Evolutionary conservation across 2,113 vertebrate species (phyloP), one percentile per base, ranked within the genome.

Genomic region (Oryzias javanicus): DNA sequence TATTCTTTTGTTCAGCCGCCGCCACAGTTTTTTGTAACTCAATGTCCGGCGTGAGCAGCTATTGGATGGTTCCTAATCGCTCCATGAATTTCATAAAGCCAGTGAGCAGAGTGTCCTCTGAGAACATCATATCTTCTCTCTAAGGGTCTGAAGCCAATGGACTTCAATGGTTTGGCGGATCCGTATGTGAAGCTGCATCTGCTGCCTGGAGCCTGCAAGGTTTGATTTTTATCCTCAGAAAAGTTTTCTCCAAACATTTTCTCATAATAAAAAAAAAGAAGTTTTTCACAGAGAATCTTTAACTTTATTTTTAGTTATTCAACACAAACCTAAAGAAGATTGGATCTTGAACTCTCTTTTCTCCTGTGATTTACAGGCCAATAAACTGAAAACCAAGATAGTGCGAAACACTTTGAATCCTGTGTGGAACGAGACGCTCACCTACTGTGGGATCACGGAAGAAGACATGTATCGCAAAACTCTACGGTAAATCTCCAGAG

Each of bases 401-500:
- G 94, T 94, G 66, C 91, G 93, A 69, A 96, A 96, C 85, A 94
- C 93, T 0, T 83, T 95, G 76, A 94, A 95, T 70, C 94, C 94
- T 0, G 91, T 92, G 60, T 96, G 94, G 94, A 94, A 96, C 0
- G 94, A 96, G 82, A 92, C 89, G 0, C 90, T 95, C 64, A 94
- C 88, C 0, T 96, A 96, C 75, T 93, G 85, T 1, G 94, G 94
- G 1, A 95, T 96, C 87, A 95, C 94, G 0, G 91, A 92, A 19
- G 94, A 95, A 1, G 94, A 96, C 77, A 95, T 96, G 88, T 91
- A 88, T 61, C 91, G 94, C 72, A 96, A 94, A 87, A 94, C 94
- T 52, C 92, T 96, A 69, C 89, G 94, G 94, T 95, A 85, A 67
- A 64, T 64, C 49, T 66, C 70, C 58, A 15, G 10, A 49, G 18